Evolutionary conservation across 2,797 vertebrate genomes (phyloP), one percentile per base, ranked within the genome.

Genomic region (Micrastur ruficollis): DNA sequence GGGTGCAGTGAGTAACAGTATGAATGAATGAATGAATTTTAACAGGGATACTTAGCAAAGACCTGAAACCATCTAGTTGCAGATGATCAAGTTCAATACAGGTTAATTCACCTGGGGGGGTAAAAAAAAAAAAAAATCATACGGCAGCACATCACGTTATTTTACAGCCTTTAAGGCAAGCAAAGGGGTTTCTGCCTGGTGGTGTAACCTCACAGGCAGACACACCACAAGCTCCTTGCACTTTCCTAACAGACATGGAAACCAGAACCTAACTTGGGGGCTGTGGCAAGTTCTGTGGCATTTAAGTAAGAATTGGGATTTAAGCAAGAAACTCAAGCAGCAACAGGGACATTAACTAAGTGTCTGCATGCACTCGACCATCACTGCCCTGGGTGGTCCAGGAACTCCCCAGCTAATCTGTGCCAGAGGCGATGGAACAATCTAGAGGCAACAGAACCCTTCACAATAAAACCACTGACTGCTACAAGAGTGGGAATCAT

Each of bases 1-100:
- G 8, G 52, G 29, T 27, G 19, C 47, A 44, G 36, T 29, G 58
- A 76, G 47, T 56, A 40, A 52, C 2, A 11, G 40, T 26, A n/a
- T 22, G 11, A 74, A 59, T 1, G 0, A 83, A 15, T 0, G 0
- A 53, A 53, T 5, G 2, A 19, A 47, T 71, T 50, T 52, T 52
- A 85, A 56, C 21, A 72, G 68, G 49, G 27, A 32, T 29, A 50
- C 52, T 19, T 49, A 26, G 12, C 26, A 52, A 59, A 86, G 31
- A 46, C 63, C 40, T 32, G 53, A 75, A 84, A 50, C 23, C 16
- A 56, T 20, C 23, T 52, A 75, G 18, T 4, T 71, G 52, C 74
- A 71, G 65, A n/a, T 32, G 15, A 66, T 34, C 20, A 21, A 72
- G 53, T 56, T 67, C 65, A 72, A 52, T 75, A 62, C 21, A 56